phyloP scores from a whole-genome alignment of 2,888 invertebrate genomes.

The Nephrotoma flavescens region DNA sequence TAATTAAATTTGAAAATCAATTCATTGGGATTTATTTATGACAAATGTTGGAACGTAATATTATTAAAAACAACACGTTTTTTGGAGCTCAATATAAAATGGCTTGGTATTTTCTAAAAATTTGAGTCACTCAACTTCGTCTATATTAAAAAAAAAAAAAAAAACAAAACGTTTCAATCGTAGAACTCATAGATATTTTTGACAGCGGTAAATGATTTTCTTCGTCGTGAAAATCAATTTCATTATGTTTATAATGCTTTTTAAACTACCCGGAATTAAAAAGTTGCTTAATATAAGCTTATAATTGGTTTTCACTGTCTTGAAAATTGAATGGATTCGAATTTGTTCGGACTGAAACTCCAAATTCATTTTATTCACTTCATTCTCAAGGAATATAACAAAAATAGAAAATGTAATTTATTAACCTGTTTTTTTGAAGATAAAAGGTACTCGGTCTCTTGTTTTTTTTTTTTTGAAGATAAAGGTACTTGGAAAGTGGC shows the following conservation, averaged over 20 bases:
- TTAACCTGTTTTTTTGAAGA: too few relatives aligned
- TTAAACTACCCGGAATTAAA: not conserved
- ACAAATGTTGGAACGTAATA: not conserved
- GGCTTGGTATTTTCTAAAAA: not conserved
- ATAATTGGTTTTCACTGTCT: not conserved
- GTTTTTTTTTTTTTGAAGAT: not conserved
- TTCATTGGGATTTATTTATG: too few relatives aligned
- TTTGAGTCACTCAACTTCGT: not conserved
- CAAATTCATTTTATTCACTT: conserved; percentile 12
- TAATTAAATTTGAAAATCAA: too few relatives aligned
- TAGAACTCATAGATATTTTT: conserved; percentile 10
- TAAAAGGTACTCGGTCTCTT: too few relatives aligned
- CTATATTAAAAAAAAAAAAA: not conserved
- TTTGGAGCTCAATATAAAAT: not conserved
- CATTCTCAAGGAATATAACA: conserved; percentile 11
- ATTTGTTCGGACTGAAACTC: conserved; percentile 10
- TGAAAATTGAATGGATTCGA: conserved; percentile 8
- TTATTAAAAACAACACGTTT: not conserved
- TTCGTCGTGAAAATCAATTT: conserved; percentile 8
- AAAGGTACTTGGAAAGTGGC: not conserved
- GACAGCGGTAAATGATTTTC: conserved; percentile 10
- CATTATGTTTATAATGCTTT: conserved; percentile 6
- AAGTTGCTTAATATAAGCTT: not conserved
- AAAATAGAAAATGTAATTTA: conserved; percentile 12
- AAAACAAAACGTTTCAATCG: not conserved